These are phyloP conservation scores for Terrapene triunguis DNA, from an alignment of 2,113 vertebrate genomes.

Conservation along the genomic window DNA sequence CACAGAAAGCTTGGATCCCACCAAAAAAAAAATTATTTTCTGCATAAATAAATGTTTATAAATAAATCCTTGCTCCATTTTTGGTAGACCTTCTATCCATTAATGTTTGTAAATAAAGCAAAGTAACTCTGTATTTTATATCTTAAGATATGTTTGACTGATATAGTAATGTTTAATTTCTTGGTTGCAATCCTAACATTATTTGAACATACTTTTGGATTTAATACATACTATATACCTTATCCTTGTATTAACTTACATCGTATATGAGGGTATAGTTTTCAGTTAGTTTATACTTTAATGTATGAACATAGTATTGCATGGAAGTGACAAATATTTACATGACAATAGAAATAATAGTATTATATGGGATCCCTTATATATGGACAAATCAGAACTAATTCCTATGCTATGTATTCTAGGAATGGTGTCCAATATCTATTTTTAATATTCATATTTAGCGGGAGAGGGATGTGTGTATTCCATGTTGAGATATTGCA, in stretches of 20 bases:
- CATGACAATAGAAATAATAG: not conserved
- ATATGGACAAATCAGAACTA: not conserved
- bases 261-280: not conserved
- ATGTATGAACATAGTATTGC: not conserved
- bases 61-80: not conserved
- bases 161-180: not conserved
- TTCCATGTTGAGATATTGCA: not conserved
- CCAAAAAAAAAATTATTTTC: not conserved
- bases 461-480: not conserved
- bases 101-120: not conserved
- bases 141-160: not conserved
- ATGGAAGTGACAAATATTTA: not conserved
- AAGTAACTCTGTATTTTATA: not conserved
- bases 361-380: not conserved
- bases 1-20: not conserved
- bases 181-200: not conserved
- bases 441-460: not conserved
- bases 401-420: rapidly evolving
- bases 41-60: not conserved
- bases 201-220: not conserved
- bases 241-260: not conserved
- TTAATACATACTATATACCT: rapidly evolving
- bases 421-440: not conserved
- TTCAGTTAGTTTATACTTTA: not conserved
- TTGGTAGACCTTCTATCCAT: not conserved